Evolutionary conservation across 2,888 invertebrate genomes (phyloP).

Genomic region (Caenorhabditis imperialis): DNA sequence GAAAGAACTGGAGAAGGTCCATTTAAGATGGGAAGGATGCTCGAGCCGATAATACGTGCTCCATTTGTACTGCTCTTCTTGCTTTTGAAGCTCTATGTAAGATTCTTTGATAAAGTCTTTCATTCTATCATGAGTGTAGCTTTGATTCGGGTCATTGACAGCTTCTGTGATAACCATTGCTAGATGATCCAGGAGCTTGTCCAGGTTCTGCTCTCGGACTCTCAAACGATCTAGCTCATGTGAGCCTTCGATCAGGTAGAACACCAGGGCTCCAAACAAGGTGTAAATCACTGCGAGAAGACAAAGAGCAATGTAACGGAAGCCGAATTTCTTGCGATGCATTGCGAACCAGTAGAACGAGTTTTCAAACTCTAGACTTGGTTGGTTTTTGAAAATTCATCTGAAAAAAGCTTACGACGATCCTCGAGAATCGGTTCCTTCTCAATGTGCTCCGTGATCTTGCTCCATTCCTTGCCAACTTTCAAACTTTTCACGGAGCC

Average conservation of each 20-base stretch:
- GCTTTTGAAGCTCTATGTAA: constrained; percentile 50
- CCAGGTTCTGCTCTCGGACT: constrained; percentile 26
- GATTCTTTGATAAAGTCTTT: constrained; percentile 53
- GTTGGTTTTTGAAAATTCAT: neutral
- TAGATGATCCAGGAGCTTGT: constrained; percentile 24
- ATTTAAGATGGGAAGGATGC: constrained; percentile 57
- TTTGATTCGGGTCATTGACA: constrained; percentile 45
- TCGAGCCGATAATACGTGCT: constrained; percentile 63
- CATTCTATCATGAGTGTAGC: constrained; percentile 25
- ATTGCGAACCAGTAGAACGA: constrained; percentile 65
- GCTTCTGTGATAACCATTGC: constrained; percentile 32
- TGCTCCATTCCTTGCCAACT: too few species aligned
- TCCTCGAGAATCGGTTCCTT: neutral
- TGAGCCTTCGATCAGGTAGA: constrained; percentile 59
- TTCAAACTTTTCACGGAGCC: too few species aligned
- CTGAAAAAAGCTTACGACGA: neutral
- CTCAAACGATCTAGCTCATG: constrained; percentile 9
- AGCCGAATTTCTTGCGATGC: constrained; percentile 59
- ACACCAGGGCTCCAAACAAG: constrained; percentile 59
- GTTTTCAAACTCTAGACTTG: constrained; percentile 60
- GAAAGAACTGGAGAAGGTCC: constrained; percentile 65
- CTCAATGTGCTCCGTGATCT: too few species aligned
- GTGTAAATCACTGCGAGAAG: constrained; percentile 55
- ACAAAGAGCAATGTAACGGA: constrained; percentile 59
- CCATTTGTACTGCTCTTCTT: constrained; percentile 53